Evolutionary conservation across 1,140 invertebrate species (phyloP).

Genomic region (Cyphomyrmex costatus): DNA sequence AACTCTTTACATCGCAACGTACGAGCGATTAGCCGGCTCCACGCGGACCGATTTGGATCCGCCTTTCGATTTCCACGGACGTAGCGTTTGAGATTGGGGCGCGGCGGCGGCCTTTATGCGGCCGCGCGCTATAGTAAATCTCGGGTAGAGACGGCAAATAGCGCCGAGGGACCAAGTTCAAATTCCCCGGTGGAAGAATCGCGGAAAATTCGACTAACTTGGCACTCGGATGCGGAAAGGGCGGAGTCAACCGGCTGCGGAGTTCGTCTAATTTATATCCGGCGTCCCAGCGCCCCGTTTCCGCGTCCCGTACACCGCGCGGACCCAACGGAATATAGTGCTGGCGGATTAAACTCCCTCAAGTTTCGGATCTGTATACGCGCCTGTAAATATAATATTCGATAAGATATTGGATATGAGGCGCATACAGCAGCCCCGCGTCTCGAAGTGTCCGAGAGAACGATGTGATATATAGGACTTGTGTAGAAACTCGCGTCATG

Average conservation of each 20-base stretch:
- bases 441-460: background rate
- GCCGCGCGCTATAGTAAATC: constrained; percentile 63
- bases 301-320: background rate
- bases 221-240: constrained; percentile 77
- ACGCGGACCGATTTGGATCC: constrained; percentile 42
- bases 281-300: constrained; percentile 54
- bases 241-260: constrained; percentile 73
- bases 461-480: constrained; percentile 70
- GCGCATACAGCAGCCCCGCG: constrained; percentile 39
- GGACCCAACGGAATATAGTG: constrained; percentile 37
- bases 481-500: constrained; percentile 66
- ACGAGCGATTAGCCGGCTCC: constrained; percentile 53
- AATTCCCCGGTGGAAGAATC: constrained; percentile 76
- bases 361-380: constrained; percentile 67
- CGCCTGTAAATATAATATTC: constrained; percentile 76
- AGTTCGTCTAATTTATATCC: constrained; percentile 79
- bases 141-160: constrained; percentile 50
- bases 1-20: constrained; percentile 37
- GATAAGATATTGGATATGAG: constrained; percentile 71
- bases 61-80: constrained; percentile 60
- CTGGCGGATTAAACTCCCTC: constrained; percentile 71
- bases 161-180: constrained; percentile 64
- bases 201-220: constrained; percentile 78
- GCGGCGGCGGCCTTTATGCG: constrained; percentile 15
- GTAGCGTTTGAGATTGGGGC: constrained; percentile 55